These are phyloP conservation scores for Squalus acanthias DNA, from an alignment of 2,797 vertebrate genomes.

Conservation along the genomic window DNA sequence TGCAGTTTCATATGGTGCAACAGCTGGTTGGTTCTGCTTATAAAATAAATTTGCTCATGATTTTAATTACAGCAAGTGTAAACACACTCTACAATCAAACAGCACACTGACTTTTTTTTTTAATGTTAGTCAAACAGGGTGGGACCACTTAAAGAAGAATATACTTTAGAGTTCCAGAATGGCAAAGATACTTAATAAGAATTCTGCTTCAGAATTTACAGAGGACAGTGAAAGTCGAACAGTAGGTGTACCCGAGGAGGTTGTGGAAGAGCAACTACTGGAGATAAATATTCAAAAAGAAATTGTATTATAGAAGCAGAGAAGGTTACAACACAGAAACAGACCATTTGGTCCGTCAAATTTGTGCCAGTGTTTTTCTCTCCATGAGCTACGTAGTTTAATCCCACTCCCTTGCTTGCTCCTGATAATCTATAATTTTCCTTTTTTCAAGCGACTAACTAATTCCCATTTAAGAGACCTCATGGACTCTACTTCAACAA, in stretches of 20 bases:
- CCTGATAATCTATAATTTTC: background rate
- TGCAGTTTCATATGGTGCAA: background rate
- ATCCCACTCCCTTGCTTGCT: background rate
- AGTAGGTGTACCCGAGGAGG: background rate
- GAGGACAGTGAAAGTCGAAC: background rate
- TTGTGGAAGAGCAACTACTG: background rate
- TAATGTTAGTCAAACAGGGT: background rate
- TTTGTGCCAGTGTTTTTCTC: background rate
- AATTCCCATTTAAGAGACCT: background rate
- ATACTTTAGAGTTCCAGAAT: background rate
- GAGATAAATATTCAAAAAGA: background rate
- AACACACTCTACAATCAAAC: background rate
- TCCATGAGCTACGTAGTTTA: background rate
- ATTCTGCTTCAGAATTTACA: background rate
- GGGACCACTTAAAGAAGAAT: background rate
- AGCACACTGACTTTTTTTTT: background rate
- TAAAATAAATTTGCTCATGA: background rate
- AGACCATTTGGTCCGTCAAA: background rate
- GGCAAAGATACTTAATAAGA: background rate
- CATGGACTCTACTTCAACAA: background rate
- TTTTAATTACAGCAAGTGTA: background rate
- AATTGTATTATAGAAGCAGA: background rate
- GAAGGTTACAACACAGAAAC: background rate
- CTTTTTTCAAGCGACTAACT: background rate
- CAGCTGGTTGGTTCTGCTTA: background rate